These are phyloP conservation scores for Siniperca undulata DNA, from an alignment of 2,797 vertebrate species.

Conservation along the genomic window DNA sequence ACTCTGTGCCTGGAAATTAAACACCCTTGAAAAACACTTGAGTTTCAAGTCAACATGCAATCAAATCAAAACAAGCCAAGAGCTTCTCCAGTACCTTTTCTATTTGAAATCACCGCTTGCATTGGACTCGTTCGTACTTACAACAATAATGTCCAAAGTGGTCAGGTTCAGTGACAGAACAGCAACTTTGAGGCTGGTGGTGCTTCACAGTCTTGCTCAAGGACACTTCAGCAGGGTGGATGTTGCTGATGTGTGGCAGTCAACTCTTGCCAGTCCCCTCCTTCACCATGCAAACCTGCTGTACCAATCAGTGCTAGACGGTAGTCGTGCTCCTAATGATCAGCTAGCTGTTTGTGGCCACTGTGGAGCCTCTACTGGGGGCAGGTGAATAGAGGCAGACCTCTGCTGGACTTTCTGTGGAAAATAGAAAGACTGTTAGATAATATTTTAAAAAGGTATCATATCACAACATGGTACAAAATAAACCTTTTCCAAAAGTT, in stretches of 20 bases:
- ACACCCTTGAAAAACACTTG: slow-evolving; percentile 9
- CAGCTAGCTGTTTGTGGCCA: neutral
- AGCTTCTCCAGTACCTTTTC: neutral
- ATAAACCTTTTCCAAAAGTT: neutral
- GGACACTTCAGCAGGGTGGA: slow-evolving; percentile 10
- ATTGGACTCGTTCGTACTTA: neutral
- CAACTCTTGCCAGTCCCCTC: neutral
- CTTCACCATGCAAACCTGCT: neutral
- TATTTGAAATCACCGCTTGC: neutral
- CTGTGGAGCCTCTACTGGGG: neutral
- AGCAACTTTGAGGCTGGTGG: neutral
- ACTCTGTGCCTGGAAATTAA: neutral
- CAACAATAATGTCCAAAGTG: slow-evolving; percentile 11
- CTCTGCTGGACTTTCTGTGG: slow-evolving; percentile 27
- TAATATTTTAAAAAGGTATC: neutral
- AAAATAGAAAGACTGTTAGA: slow-evolving; percentile 12
- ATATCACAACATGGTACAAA: neutral
- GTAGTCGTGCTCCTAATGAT: neutral
- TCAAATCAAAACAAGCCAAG: slow-evolving; percentile 15
- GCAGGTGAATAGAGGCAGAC: neutral
- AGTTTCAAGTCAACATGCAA: slow-evolving; percentile 42
- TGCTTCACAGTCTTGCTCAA: neutral
- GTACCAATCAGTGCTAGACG: neutral
- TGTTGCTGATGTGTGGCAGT: neutral
- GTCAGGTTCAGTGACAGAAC: slow-evolving; percentile 4